Conservation (phyloP, 2,113 vertebrate species). For the Amia ocellicauda region DNA sequence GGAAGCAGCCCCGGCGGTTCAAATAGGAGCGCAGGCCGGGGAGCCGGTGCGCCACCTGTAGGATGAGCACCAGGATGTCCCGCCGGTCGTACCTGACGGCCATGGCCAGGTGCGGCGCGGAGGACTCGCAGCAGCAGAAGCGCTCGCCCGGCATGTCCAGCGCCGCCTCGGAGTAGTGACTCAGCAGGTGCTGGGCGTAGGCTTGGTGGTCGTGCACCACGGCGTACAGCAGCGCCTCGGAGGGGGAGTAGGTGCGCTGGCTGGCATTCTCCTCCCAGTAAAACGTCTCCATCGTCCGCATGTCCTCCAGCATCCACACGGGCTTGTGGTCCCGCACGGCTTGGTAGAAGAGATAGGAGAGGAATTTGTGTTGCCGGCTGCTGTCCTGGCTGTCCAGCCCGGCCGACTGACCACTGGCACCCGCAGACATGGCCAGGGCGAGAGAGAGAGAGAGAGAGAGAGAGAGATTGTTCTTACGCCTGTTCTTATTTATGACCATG, state of each 20-base stretch:
- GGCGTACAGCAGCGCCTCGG: conserved; percentile 83
- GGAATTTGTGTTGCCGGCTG: conserved; percentile 62
- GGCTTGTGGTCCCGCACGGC: conserved; percentile 82
- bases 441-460: background rate
- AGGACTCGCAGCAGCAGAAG: conserved; percentile 75
- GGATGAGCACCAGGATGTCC: conserved; percentile 74
- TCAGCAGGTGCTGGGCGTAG: conserved; percentile 77
- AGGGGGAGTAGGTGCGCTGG: conserved; percentile 71
- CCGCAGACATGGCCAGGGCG: conserved; percentile 32
- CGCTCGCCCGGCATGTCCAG: conserved; percentile 75
- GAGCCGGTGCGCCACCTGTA: conserved; percentile 69
- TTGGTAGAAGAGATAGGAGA: conserved; percentile 81
- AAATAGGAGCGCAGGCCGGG: conserved; percentile 64
- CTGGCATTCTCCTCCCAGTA: conserved; percentile 71
- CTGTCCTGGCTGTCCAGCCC: conserved; percentile 53
- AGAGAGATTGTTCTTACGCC: background rate
- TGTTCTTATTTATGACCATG: too few relatives aligned
- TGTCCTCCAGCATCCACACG: conserved; percentile 86
- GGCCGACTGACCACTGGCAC: conserved; percentile 39
- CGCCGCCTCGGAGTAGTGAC: conserved; percentile 69
- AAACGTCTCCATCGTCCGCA: conserved; percentile 81
- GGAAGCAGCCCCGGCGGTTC: conserved; percentile 64
- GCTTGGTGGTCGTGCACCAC: conserved; percentile 82
- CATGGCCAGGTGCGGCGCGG: conserved; percentile 76
- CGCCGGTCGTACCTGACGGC: conserved; percentile 79